A percentile compares a stretch with the other conserved stretches of the same genome.
phyloP scores from a whole-genome alignment of 2,888 invertebrate genomes.

The Tenthredo livida region DNA sequence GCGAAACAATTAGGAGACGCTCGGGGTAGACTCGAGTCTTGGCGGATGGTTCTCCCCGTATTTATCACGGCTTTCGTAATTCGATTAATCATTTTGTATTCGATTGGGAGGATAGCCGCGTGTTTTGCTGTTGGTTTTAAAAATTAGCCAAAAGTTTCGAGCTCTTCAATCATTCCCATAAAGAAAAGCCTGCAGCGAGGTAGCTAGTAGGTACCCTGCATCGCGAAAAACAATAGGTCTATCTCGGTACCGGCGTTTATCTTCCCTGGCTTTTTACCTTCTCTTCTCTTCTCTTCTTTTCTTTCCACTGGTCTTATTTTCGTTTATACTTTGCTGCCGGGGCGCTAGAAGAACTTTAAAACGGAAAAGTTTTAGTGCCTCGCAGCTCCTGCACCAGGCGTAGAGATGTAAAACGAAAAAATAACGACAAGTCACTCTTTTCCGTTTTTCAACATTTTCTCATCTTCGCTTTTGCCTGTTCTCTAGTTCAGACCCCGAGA shows the following conservation, averaged over 20 bases:
- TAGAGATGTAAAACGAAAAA: slow-evolving; percentile 41
- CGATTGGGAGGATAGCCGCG: no score
- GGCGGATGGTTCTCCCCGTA: not conserved
- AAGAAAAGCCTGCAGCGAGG: not conserved
- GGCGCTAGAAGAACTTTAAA: slow-evolving; percentile 39
- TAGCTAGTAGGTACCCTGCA: not conserved
- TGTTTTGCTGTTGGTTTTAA: not conserved
- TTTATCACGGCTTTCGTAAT: not conserved
- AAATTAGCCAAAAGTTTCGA: not conserved
- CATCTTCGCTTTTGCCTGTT: not conserved
- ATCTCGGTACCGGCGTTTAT: slow-evolving; percentile 12
- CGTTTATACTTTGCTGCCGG: slow-evolving; percentile 18
- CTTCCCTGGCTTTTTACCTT: slow-evolving; percentile 17
- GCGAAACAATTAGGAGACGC: slow-evolving; percentile 32
- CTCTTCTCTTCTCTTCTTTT: not conserved
- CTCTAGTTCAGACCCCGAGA: not conserved
- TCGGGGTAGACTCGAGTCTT: not conserved
- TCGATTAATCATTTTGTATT: slow-evolving; percentile 3
- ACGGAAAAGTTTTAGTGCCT: slow-evolving; percentile 51
- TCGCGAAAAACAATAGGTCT: slow-evolving; percentile 13
- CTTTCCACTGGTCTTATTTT: not conserved
- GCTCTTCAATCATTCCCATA: not conserved
- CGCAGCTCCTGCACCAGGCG: not conserved
- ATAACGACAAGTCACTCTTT: slow-evolving; percentile 43
- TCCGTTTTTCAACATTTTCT: slow-evolving; percentile 25